These are phyloP conservation scores for Pseudois nayaur DNA, from an alignment of 2,113 vertebrate genomes.

Conservation along the genomic window DNA sequence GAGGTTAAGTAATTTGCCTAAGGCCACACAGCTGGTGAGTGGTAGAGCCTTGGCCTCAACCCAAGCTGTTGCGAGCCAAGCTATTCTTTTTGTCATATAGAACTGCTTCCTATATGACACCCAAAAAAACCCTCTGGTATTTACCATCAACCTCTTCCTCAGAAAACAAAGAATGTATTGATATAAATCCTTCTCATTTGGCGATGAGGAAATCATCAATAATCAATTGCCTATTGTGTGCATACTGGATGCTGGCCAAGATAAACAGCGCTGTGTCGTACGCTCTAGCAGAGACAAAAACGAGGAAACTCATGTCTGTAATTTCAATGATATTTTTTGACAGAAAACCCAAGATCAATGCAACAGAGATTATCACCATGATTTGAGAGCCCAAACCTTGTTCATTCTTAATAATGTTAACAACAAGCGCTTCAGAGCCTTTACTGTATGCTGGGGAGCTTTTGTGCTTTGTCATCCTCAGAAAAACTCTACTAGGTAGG, in stretches of 20 bases:
- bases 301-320: not conserved
- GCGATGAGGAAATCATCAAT: slow-evolving; percentile 34
- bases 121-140: not conserved
- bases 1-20: not conserved
- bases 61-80: not conserved
- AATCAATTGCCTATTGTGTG: slow-evolving; percentile 12
- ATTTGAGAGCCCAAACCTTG: not conserved
- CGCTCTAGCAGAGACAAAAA: not conserved
- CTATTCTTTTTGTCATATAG: not conserved
- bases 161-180: not conserved
- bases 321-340: not conserved
- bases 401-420: not conserved
- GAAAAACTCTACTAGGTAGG: not conserved
- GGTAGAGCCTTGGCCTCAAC: not conserved
- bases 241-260: not conserved
- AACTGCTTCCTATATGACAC: not conserved
- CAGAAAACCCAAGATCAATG: not conserved
- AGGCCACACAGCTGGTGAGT: not conserved
- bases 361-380: not conserved
- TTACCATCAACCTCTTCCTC: not conserved
- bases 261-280: not conserved
- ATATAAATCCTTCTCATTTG: not conserved
- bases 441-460: not conserved
- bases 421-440: not conserved
- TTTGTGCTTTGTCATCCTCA: not conserved